Base-by-base conservation (phyloP, 1,140 invertebrate species). In the Conopomorpha cramerella region DNA sequence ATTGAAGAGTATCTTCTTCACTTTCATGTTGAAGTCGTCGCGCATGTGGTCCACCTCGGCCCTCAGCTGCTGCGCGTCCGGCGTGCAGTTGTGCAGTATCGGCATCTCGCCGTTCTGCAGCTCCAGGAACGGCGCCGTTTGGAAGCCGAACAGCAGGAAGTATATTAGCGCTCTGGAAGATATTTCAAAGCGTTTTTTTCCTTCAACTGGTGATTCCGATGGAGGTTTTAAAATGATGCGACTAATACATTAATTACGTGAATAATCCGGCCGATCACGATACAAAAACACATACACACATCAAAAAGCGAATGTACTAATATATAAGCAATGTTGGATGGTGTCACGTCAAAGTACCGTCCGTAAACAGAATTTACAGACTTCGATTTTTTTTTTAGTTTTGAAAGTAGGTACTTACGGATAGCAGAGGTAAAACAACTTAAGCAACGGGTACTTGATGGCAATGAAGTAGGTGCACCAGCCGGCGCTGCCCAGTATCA, bases 1-100 rank as follows among this genome's bases (percentile, higher is more conserved):
- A 53, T 91, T 92, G 57, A 95, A 97, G 2, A 98, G 76, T 34
- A 95, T 87, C 61, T 92, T 90, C 70, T 94, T 95, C 46, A 96
- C 82, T 30, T 94, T 78, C 29, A 84, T 81, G 61, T 96, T 96
- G 50, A 97, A 96, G 64, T 97, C 94, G 13, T 82, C 83, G 46
- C 89, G 86, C 3, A 98, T 59, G 11, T 82, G 81, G 38, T 93
- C 90, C 14, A 95, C 92, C 76, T 98, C 95, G 12, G 88, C 84
- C 38, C 94, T 79, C 25, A 96, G 88, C 19, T 82, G 82, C 11
- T 78, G 56, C 1, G 88, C 83, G 40, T 84, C 87, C 28, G 84
- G 80, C 2, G 86, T 85, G 56, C 89, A 91, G 49, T 84, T 85
- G 56, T 90, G 88, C 29, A 87, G 77, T 12, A 84, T 82, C 10